These are phyloP conservation scores for Stomatorhinus walkeri DNA, from an alignment of 2,797 vertebrate genomes.

Conservation along the genomic window DNA sequence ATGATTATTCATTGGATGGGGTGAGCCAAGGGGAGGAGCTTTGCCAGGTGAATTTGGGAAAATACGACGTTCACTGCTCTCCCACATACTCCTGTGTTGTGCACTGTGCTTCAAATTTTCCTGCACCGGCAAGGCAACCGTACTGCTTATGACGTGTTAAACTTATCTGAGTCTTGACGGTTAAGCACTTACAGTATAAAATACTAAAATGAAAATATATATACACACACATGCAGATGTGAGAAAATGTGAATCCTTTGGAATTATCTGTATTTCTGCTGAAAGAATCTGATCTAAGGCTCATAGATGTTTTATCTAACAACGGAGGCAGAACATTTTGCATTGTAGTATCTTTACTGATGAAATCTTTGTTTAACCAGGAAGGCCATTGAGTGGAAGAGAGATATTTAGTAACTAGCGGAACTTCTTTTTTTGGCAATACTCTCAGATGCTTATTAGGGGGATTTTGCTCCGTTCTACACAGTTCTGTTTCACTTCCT, in stretches of 20 bases:
- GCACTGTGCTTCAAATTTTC: constrained; percentile 56
- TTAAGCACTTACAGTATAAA: constrained; percentile 41
- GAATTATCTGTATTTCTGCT: not conserved
- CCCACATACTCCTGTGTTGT: constrained; percentile 44
- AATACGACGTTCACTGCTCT: constrained; percentile 43
- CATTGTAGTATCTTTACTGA: not conserved
- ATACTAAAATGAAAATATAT: constrained; percentile 26
- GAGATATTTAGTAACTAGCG: not conserved
- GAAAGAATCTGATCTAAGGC: not conserved
- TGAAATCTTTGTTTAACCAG: not conserved
- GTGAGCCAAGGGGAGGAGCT: not conserved
- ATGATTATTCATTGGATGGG: constrained; percentile 75
- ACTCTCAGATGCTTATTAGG: not conserved
- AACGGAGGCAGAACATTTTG: not conserved
- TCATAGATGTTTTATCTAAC: not conserved
- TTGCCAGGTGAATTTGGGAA: not conserved
- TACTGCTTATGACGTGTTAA: constrained; percentile 43
- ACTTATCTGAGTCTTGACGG: constrained; percentile 43
- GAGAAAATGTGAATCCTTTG: not conserved
- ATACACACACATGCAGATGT: not conserved
- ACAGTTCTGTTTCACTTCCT: not conserved
- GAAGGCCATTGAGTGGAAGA: not conserved
- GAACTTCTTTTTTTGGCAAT: not conserved
- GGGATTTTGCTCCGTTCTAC: not conserved
- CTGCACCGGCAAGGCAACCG: constrained; percentile 50